Percentiles rank a stretch among this genome's conserved stretches.
phyloP scores from a whole-genome alignment of 2,113 vertebrate genomes.

The Perccottus glenii region DNA sequence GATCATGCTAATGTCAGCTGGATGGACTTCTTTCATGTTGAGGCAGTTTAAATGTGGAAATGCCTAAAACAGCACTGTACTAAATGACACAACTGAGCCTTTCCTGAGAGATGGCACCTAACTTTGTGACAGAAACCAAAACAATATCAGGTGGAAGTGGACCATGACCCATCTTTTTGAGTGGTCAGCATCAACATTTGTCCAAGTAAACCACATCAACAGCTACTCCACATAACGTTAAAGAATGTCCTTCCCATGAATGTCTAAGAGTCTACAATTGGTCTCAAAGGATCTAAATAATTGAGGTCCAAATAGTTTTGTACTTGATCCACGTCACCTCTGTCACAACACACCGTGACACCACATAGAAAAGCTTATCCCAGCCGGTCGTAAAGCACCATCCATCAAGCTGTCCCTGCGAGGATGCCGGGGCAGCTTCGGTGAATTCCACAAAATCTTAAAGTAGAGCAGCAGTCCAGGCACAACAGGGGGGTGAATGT shows the following conservation, averaged over 20 bases:
- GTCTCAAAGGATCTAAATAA: background rate
- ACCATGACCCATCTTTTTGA: too few relatives aligned
- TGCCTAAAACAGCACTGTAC: too few relatives aligned
- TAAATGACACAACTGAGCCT: too few relatives aligned
- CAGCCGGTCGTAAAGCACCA: conserved; percentile 27
- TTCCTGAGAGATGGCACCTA: too few relatives aligned
- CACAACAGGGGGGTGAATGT: background rate
- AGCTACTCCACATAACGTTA: too few relatives aligned
- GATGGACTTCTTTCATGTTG: background rate
- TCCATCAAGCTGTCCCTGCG: conserved; percentile 49
- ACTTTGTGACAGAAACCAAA: too few relatives aligned
- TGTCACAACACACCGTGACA: conserved; percentile 14
- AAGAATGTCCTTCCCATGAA: too few relatives aligned
- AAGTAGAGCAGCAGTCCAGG: background rate
- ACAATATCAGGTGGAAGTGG: too few relatives aligned
- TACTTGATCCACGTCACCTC: conserved; percentile 1
- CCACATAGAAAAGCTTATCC: conserved; percentile 22
- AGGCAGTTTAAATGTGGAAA: background rate
- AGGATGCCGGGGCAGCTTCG: conserved; percentile 6
- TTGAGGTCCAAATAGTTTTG: background rate
- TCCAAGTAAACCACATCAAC: too few relatives aligned
- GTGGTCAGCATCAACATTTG: too few relatives aligned
- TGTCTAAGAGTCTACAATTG: background rate
- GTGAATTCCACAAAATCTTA: conserved; percentile 18
- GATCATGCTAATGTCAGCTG: background rate